These are phyloP conservation scores for Lamellibrachia satsuma DNA, from an alignment of 2,888 invertebrate species.

Conservation along the genomic window DNA sequence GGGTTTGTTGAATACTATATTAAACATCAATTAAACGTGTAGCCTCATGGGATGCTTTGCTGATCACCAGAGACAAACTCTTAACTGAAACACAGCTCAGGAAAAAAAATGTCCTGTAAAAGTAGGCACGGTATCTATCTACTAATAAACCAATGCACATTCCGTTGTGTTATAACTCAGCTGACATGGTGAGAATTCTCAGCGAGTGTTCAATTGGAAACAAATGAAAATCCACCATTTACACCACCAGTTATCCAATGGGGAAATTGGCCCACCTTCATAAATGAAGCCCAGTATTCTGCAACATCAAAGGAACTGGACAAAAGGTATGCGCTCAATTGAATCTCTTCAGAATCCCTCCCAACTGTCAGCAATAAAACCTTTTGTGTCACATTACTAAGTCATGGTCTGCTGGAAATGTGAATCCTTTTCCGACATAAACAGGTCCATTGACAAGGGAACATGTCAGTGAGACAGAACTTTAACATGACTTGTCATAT, in stretches of 20 bases:
- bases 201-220: not conserved
- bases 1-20: not conserved
- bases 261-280: not conserved
- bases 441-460: not conserved
- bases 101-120: not conserved
- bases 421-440: not conserved
- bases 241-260: constrained; percentile 17
- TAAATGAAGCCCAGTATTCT: not conserved
- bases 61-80: not conserved
- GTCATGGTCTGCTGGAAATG: not conserved
- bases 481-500: constrained; percentile 10
- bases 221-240: not conserved
- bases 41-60: not conserved
- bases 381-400: constrained; percentile 17
- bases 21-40: not conserved
- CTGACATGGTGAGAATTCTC: not conserved
- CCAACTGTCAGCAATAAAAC: constrained; percentile 17
- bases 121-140: not conserved
- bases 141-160: not conserved
- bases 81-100: not conserved
- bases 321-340: not conserved
- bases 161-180: not conserved
- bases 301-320: not conserved
- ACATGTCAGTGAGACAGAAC: not conserved
- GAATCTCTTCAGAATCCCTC: constrained; percentile 6